A percentile compares a stretch with the other conserved stretches of the same genome.
Evolutionary conservation across 2,888 invertebrate species (phyloP).

Genomic region (Ophion costatus): DNA sequence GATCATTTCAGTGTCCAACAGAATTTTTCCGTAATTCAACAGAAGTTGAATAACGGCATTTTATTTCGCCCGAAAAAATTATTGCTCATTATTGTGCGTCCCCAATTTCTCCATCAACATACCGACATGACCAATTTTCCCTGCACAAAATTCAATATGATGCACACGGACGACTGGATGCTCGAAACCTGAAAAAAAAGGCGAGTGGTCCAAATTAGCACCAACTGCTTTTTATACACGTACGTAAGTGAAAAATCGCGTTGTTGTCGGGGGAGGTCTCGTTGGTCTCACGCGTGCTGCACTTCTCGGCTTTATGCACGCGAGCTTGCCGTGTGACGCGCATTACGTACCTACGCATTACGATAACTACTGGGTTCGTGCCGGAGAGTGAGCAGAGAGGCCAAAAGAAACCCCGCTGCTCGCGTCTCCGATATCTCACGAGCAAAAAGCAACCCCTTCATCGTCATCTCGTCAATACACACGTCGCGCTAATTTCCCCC

Average conservation of each 20-base stretch:
- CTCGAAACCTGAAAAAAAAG: not conserved
- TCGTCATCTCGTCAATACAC: conserved; percentile 19
- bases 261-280: conserved; percentile 76
- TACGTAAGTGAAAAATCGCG: conserved; percentile 28
- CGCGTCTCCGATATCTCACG: conserved; percentile 74
- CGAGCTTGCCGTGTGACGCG: conserved; percentile 75
- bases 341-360: conserved; percentile 76
- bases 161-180: too few relatives aligned
- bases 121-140: too few relatives aligned
- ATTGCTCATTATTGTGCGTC: too few relatives aligned
- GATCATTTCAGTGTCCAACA: too few relatives aligned
- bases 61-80: too few relatives aligned
- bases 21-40: too few relatives aligned
- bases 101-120: too few relatives aligned
- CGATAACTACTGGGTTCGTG: conserved; percentile 71
- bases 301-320: conserved; percentile 75
- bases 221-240: not conserved
- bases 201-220: conserved; percentile 6
- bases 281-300: conserved; percentile 79
- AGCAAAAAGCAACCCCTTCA: conserved; percentile 40
- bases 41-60: too few relatives aligned
- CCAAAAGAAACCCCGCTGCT: conserved; percentile 63
- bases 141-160: too few relatives aligned
- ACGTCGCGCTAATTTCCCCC: not conserved
- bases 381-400: conserved; percentile 2